These are phyloP conservation scores for Terrapene triunguis DNA, from an alignment of 2,113 vertebrate genomes.

Conservation along the genomic window DNA sequence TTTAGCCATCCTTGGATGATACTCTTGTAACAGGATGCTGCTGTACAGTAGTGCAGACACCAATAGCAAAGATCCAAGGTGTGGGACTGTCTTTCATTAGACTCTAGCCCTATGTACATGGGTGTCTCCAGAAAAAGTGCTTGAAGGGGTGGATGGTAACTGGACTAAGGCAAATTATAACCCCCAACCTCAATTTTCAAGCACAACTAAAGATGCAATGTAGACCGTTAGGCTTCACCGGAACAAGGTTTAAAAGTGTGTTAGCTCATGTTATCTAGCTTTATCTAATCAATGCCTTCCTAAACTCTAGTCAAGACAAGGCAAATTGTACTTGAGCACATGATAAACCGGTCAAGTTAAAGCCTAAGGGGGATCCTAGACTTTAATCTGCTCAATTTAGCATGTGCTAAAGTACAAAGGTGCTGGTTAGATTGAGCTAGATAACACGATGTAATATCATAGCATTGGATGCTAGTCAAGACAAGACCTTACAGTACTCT, in stretches of 20 bases:
- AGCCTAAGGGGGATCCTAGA: not conserved
- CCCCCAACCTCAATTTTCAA: not conserved
- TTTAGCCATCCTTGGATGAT: not conserved
- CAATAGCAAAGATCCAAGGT: not conserved
- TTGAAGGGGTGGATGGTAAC: not conserved
- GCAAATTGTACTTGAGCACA: not conserved
- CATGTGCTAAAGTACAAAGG: not conserved
- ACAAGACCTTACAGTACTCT: not conserved
- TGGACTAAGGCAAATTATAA: not conserved
- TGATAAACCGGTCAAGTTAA: conserved; percentile 5
- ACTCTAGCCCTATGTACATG: not conserved
- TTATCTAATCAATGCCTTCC: not conserved
- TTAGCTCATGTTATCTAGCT: not conserved
- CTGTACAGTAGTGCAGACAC: not conserved
- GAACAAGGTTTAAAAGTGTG: not conserved
- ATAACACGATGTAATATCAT: not conserved
- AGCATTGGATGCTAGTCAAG: not conserved
- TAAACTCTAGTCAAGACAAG: conserved; percentile 7
- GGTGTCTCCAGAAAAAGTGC: not conserved
- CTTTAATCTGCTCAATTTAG: not conserved
- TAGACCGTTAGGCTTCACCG: not conserved
- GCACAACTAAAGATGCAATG: not conserved
- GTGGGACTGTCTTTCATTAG: not conserved
- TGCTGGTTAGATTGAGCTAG: not conserved
- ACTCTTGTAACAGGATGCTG: not conserved